phyloP scores from a whole-genome alignment of 1,140 invertebrate genomes.

The Tetranychus cinnabarinus region DNA sequence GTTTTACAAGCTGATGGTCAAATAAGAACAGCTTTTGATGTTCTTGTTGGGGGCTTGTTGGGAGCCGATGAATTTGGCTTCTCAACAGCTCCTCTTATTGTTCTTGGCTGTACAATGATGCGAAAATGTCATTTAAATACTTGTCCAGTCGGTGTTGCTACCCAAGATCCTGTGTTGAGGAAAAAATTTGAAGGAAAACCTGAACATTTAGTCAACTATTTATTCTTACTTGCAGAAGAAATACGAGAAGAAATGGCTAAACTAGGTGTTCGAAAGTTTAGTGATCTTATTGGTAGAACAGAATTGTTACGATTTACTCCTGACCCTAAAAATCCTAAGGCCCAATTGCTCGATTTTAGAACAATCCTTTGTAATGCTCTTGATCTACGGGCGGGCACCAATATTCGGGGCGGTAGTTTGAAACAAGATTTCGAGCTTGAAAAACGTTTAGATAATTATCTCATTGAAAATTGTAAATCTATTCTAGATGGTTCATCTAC shows the following conservation, averaged over 20 bases:
- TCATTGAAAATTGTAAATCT: conserved; percentile 46
- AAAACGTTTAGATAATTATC: conserved; percentile 57
- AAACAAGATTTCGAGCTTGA: conserved; percentile 71
- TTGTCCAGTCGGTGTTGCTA: conserved; percentile 94
- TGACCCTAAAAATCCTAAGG: conserved; percentile 43
- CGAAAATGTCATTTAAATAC: conserved; percentile 97
- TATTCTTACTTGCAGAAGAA: conserved; percentile 93
- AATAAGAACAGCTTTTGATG: conserved; percentile 72
- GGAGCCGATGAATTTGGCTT: conserved; percentile 99
- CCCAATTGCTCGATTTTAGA: conserved; percentile 56
- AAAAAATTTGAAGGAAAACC: conserved; percentile 94
- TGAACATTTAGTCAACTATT: conserved; percentile 89
- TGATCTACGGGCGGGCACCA: conserved; percentile 61
- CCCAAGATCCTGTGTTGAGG: conserved; percentile 72
- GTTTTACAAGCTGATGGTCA: conserved; percentile 22
- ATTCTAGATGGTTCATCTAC: conserved; percentile 40
- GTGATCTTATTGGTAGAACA: conserved; percentile 80
- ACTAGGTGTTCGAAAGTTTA: conserved; percentile 62
- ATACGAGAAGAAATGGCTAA: conserved; percentile 66
- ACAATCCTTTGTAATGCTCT: conserved; percentile 67
- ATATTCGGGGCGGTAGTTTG: conserved; percentile 69
- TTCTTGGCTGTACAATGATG: conserved; percentile 98
- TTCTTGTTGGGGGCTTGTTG: conserved; percentile 78
- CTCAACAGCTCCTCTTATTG: conserved; percentile 89
- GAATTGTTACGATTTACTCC: conserved; percentile 39